These are phyloP conservation scores for Yponomeuta evonymella DNA, from an alignment of 2,888 invertebrate species.

Conservation along the genomic window DNA sequence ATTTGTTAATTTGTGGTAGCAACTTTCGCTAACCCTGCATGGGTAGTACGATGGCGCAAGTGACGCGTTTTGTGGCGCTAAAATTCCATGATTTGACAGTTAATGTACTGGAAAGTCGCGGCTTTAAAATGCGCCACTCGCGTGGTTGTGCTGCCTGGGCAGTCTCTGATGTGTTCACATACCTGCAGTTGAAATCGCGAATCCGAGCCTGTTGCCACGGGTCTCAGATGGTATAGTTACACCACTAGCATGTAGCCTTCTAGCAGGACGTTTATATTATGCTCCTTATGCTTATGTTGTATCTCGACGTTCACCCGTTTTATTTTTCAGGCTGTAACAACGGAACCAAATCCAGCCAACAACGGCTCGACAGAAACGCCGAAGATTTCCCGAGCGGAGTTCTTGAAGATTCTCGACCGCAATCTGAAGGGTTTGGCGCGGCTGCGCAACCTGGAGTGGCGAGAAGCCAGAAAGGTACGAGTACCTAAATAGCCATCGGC, in stretches of 20 bases:
- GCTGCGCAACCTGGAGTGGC: constrained; percentile 64
- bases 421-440: constrained; percentile 66
- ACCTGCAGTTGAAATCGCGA: not conserved
- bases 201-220: too few relatives aligned
- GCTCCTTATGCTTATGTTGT: not conserved
- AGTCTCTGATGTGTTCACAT: too few relatives aligned
- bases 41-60: too few relatives aligned
- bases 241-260: not conserved
- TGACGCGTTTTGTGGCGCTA: too few relatives aligned
- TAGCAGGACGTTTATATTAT: too few relatives aligned
- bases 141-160: too few relatives aligned
- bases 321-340: constrained; percentile 35
- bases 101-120: too few relatives aligned
- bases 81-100: too few relatives aligned
- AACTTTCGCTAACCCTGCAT: too few relatives aligned
- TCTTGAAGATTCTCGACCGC: constrained; percentile 62
- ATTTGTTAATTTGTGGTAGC: too few relatives aligned
- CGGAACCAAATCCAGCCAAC: constrained; percentile 34
- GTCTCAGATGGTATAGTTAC: too few relatives aligned
- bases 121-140: too few relatives aligned
- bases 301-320: not conserved
- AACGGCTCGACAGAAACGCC: constrained; percentile 59
- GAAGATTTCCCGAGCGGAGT: constrained; percentile 61
- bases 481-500: constrained; percentile 14
- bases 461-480: constrained; percentile 64